Base-by-base conservation (phyloP, 2,113 vertebrate species). In the Camelus bactrianus region DNA sequence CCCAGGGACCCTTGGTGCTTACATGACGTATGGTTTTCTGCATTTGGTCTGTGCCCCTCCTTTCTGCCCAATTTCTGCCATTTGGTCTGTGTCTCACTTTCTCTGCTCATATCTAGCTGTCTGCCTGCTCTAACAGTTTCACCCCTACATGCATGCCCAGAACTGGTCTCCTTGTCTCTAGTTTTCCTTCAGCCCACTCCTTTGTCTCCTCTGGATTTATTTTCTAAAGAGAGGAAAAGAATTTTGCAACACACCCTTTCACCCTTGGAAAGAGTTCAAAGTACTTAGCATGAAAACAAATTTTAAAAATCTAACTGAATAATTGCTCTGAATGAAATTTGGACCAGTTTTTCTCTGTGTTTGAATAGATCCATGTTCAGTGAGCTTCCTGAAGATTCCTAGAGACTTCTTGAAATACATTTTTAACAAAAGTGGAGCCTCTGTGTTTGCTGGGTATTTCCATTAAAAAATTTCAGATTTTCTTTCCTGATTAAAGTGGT, bases 381-480 rank as follows among this genome's bases (percentile, higher is more conserved):
- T 24, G 86, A 86, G 28, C 42, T 91, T 91, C 26, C 81, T 80
- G 20, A 75, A 20, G 22, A 79, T 38, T 90, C 46, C 30, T 80
- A 28, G 32, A 52, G 24, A 72, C 35, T 58, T 48, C 38, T 65
- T 65, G 46, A 70, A 93, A 72, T 38, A 48, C 19, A 79, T 46
- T 84, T 91, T 48, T 24, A 8, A 22, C 80, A 96, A 88, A 92
- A 83, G 52, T 62, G 26, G 28, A 50, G 54, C 35, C 60, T 77
- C 79, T 84, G 79, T 35, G 58, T 72, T 60, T 64, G 19, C 56
- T 56, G 20, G 69, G 30, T n/a, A 38, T 91, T 87, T 94, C 67
- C 32, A 80, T 67, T 67, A 48, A 72, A 82, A 52, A 75, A 54
- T 91, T 52, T 94, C 65, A 46, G 76, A 88, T 89, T 91, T 85